phyloP scores from a whole-genome alignment of 2,113 vertebrate genomes.

The Salvelinus fontinalis region DNA sequence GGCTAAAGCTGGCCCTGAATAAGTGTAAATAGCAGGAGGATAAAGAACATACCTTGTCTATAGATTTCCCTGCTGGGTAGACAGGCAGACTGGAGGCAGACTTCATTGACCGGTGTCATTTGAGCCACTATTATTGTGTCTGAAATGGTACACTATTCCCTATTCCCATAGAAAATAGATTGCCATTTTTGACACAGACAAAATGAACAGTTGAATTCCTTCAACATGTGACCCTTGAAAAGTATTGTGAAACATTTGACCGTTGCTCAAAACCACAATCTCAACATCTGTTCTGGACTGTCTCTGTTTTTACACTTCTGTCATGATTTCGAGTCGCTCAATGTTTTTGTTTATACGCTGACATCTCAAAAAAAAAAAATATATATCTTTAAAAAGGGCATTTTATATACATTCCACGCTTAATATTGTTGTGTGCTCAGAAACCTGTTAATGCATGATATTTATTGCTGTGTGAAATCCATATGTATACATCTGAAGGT shows the following conservation, averaged over 20 bases:
- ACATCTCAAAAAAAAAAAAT: not conserved
- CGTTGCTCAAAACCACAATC: not conserved
- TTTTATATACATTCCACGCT: no score
- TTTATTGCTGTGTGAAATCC: conserved; percentile 6
- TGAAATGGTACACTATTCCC: no score
- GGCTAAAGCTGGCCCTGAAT: no score
- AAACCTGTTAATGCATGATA: not conserved
- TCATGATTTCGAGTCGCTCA: not conserved
- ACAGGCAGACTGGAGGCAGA: no score
- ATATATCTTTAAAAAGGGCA: not conserved
- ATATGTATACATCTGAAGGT: conserved; percentile 39
- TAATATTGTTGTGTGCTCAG: conserved; percentile 2
- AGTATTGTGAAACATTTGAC: no score
- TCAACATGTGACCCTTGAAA: not conserved
- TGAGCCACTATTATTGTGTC: no score
- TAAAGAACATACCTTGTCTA: no score
- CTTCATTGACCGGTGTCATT: no score
- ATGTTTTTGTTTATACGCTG: conserved; percentile 4
- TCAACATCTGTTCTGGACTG: not conserved
- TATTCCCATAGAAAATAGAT: no score
- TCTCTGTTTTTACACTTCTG: not conserved
- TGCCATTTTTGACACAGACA: no score
- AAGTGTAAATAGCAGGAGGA: no score
- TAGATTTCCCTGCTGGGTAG: no score
- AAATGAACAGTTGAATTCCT: not conserved